Percentiles rank a stretch among this genome's conserved stretches.
Evolutionary conservation across 1,140 invertebrate species (phyloP).

Genomic region (Schlechtendalia chinensis): DNA sequence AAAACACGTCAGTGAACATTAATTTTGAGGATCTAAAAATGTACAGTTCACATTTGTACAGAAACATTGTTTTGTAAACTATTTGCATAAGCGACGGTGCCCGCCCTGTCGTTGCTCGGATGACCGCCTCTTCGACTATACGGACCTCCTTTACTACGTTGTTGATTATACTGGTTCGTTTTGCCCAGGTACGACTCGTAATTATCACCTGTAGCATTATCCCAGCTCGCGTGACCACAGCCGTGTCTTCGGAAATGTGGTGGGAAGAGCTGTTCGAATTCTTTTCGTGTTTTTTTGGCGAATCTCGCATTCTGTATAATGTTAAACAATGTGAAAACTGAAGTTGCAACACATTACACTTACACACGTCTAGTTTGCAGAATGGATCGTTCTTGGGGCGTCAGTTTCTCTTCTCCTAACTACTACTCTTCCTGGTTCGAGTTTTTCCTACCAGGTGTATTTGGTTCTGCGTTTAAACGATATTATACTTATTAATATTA

Average conservation of each 20-base stretch:
- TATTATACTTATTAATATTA: slow-evolving; percentile 1
- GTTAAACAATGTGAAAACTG: neutral
- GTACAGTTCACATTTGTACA: slow-evolving; percentile 41
- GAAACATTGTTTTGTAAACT: slow-evolving; percentile 40
- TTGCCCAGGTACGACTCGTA: slow-evolving; percentile 33
- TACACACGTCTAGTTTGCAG: slow-evolving; percentile 25
- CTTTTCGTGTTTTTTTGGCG: slow-evolving; percentile 34
- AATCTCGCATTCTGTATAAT: slow-evolving; percentile 25
- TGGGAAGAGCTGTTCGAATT: slow-evolving; percentile 12
- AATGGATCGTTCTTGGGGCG: slow-evolving; percentile 32
- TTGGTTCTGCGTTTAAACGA: neutral
- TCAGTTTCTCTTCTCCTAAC: slow-evolving; percentile 40
- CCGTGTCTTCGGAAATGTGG: slow-evolving; percentile 5
- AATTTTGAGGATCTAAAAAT: slow-evolving; percentile 35
- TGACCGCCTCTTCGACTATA: slow-evolving; percentile 25
- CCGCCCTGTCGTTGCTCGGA: slow-evolving; percentile 2
- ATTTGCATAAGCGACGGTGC: slow-evolving; percentile 29
- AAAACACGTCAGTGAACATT: slow-evolving; percentile 2
- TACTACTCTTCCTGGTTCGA: slow-evolving; percentile 22
- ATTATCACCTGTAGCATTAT: slow-evolving; percentile 36
- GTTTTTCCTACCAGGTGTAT: slow-evolving; percentile 33
- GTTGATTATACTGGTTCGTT: slow-evolving; percentile 29
- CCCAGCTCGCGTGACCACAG: slow-evolving; percentile 32
- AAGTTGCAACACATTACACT: neutral
- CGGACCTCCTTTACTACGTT: slow-evolving; percentile 4